Evolutionary conservation across 2,888 invertebrate species (phyloP).

Genomic region (Liposcelis brunnea): DNA sequence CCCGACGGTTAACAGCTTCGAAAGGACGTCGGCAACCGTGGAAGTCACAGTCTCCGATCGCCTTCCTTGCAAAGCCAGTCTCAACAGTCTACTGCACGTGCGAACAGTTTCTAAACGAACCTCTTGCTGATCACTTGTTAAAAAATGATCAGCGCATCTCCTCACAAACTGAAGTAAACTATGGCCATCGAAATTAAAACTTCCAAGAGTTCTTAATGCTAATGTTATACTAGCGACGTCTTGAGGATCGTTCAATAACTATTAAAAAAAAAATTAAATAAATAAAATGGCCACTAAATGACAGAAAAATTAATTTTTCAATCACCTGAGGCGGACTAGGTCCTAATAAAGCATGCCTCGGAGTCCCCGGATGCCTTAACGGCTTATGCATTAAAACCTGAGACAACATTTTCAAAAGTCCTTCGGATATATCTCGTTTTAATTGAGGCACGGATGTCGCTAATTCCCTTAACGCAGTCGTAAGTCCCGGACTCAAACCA

Average conservation of each 20-base stretch:
- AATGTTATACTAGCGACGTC: slow-evolving; percentile 76
- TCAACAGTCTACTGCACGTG: slow-evolving; percentile 77
- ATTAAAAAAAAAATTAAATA: background rate
- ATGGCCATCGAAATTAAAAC: slow-evolving; percentile 73
- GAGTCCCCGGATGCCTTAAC: slow-evolving; percentile 62
- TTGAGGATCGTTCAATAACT: slow-evolving; percentile 27
- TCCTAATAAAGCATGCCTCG: slow-evolving; percentile 33
- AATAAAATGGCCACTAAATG: background rate
- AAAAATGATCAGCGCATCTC: slow-evolving; percentile 79
- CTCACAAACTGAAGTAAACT: slow-evolving; percentile 82
- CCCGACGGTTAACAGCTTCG: slow-evolving; percentile 78
- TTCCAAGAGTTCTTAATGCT: slow-evolving; percentile 82
- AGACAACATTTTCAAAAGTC: slow-evolving; percentile 79
- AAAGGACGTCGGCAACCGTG: slow-evolving; percentile 79
- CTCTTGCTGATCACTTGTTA: slow-evolving; percentile 80
- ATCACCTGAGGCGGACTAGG: slow-evolving; percentile 8
- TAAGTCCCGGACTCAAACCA: slow-evolving; percentile 76
- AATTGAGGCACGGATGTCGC: slow-evolving; percentile 74
- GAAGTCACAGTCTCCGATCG: slow-evolving; percentile 71
- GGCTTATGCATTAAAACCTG: slow-evolving; percentile 79
- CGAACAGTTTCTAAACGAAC: slow-evolving; percentile 86
- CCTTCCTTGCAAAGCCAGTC: slow-evolving; percentile 57
- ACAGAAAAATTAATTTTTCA: slow-evolving; percentile 7
- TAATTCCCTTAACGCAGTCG: slow-evolving; percentile 78
- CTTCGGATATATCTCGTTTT: slow-evolving; percentile 81